phyloP scores from a whole-genome alignment of 2,113 vertebrate species.

The Bungarus multicinctus region DNA sequence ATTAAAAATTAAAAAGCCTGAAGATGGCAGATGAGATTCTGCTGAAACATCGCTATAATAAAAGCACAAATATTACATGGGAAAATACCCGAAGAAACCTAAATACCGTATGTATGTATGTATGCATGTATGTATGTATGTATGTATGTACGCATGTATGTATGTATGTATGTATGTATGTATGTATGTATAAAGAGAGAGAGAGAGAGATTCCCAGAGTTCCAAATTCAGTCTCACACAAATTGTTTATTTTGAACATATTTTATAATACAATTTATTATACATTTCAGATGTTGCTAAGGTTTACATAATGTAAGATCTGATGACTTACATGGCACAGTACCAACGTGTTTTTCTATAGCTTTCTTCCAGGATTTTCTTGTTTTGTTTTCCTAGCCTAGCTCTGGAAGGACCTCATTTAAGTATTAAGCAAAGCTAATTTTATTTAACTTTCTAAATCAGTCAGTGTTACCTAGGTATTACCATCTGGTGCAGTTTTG shows the following conservation, averaged over 20 bases:
- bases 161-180: no score
- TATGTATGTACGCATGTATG: no score
- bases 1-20: no score
- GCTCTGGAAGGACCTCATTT: not conserved
- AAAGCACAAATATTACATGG: no score
- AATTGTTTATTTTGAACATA: not conserved
- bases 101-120: no score
- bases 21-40: no score
- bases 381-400: not conserved
- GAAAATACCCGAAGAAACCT: no score
- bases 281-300: slow-evolving; percentile 1
- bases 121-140: no score
- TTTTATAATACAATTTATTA: not conserved
- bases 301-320: not conserved
- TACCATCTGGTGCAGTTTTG: not conserved
- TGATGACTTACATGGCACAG: not conserved
- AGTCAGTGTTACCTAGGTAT: not conserved
- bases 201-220: not conserved
- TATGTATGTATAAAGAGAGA: no score
- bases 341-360: not conserved
- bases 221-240: not conserved
- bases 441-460: not conserved
- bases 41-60: no score
- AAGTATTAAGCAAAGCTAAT: not conserved
- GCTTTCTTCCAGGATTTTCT: not conserved